Evolutionary conservation across 2,888 invertebrate genomes (phyloP), one percentile per base, ranked within the genome.

Genomic region (Shargacucullia verbasci): DNA sequence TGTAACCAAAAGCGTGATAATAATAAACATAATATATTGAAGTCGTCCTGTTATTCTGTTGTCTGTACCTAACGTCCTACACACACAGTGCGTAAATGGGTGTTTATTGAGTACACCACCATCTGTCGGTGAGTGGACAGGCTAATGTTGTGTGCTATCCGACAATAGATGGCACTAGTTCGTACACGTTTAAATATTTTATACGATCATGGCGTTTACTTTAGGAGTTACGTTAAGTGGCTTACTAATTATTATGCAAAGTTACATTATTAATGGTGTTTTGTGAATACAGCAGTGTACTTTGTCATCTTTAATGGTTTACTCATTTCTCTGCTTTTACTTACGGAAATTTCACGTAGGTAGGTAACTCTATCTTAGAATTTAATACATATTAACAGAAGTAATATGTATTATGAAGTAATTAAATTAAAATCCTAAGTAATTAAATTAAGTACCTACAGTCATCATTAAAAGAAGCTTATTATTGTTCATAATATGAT

Each of bases 111-210:
- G 50, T 62, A 46, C 58, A 62, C 37, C 59, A 55, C 62, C 73
- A 73, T 73, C 73, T 73, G 64, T 50, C 35, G 61, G 47, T 65
- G 45, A 75, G 69, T 63, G 58, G 65, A 45, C 31, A 27, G 41
- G 35, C 55, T 66, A 63, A 69, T 59, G 74, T 60, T 62, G 55
- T 70, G 43, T 47, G 38, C 55, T 62, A 53, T 39, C 14, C 33
- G 47, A 70, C 57, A 60, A 62, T 59, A 73, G 74, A 66, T 73
- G 61, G 50, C 68, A 58, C 59, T 59, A 59, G 66, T 56, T 53
- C 31, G 44, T 49, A 39, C 54, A 33, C 50, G 41, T 49, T 53
- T 65, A 38, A 60, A 58, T 60, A 53, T 59, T 55, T 57, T 15
- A 68, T 31, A 53, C 41, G 40, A 43, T 55, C 27, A 56, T 60